Evolutionary conservation across 2,888 invertebrate species (phyloP).

Genomic region (Loripinus fragilis): DNA sequence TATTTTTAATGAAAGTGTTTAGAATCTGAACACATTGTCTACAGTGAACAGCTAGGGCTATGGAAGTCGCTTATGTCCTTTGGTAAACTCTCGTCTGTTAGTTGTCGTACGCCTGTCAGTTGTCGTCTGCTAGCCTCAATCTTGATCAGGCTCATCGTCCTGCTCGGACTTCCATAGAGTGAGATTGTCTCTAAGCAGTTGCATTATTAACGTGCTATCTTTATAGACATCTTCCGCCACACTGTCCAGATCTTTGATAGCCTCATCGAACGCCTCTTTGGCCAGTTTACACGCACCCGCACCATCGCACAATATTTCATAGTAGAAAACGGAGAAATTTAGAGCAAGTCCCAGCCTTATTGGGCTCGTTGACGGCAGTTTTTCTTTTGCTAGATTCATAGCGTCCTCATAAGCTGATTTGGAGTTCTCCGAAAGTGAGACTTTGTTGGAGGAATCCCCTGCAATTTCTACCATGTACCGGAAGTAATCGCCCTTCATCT

Average conservation of each 20-base stretch:
- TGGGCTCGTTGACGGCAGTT: slow-evolving; percentile 99
- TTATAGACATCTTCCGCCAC: slow-evolving; percentile 99
- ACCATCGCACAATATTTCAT: slow-evolving; percentile 99
- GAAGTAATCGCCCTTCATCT: slow-evolving; percentile 99
- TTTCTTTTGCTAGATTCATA: slow-evolving; percentile 98
- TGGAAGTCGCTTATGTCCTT: too few species aligned
- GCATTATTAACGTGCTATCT: slow-evolving; percentile 99
- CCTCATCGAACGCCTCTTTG: slow-evolving; percentile 99
- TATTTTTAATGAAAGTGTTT: too few species aligned
- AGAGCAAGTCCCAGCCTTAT: slow-evolving; percentile 99
- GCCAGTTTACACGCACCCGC: slow-evolving; percentile 99
- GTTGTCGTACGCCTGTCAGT: too few species aligned
- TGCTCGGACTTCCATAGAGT: slow-evolving; percentile 93
- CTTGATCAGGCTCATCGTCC: slow-evolving; percentile 88
- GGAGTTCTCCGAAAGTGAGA: slow-evolving; percentile 88
- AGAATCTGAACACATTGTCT: too few species aligned
- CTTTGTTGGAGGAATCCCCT: slow-evolving; percentile 86
- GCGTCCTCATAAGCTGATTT: slow-evolving; percentile 99
- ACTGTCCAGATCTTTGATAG: slow-evolving; percentile 99
- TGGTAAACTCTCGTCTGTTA: too few species aligned
- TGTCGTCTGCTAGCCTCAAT: too few species aligned
- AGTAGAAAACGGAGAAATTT: slow-evolving; percentile 99
- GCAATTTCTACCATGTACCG: slow-evolving; percentile 99
- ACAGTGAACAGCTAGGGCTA: too few species aligned
- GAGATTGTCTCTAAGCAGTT: slow-evolving; percentile 90